Conservation (phyloP, 2,113 vertebrate genomes). For the Brachypodius melanocephalos region DNA sequence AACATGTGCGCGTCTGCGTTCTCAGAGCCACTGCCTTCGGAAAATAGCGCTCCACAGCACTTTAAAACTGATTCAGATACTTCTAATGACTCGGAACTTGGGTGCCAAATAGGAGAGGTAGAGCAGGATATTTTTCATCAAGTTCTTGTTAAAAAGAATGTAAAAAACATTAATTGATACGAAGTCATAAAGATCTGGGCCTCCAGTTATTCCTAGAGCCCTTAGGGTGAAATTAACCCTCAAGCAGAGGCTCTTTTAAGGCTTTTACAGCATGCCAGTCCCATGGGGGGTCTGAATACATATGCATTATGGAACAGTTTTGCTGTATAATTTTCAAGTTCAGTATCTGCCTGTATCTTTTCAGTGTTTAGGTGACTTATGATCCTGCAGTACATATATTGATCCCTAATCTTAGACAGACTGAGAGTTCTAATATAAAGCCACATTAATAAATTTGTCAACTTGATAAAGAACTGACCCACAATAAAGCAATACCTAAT, state of each 20-base stretch:
- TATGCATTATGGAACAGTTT: conserved; percentile 35
- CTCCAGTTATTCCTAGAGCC: conserved; percentile 20
- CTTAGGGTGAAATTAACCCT: conserved; percentile 38
- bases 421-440: not conserved
- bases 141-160: conserved; percentile 39
- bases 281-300: conserved; percentile 11
- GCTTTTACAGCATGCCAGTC: conserved; percentile 13
- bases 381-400: not conserved
- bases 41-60: not conserved
- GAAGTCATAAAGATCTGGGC: not conserved
- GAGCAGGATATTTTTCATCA: conserved; percentile 43
- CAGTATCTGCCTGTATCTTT: not conserved
- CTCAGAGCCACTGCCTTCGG: not conserved
- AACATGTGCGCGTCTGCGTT: accelerated
- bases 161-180: conserved; percentile 36
- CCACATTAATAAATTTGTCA: not conserved
- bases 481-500: not conserved
- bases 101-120: not conserved
- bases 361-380: not conserved
- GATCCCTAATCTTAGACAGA: not conserved
- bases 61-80: not conserved
- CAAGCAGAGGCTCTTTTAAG: conserved; percentile 3
- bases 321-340: conserved; percentile 23
- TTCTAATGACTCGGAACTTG: not conserved
- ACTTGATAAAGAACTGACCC: not conserved